phyloP scores from a whole-genome alignment of 2,888 invertebrate species.

The Eurytoma adleriae region DNA sequence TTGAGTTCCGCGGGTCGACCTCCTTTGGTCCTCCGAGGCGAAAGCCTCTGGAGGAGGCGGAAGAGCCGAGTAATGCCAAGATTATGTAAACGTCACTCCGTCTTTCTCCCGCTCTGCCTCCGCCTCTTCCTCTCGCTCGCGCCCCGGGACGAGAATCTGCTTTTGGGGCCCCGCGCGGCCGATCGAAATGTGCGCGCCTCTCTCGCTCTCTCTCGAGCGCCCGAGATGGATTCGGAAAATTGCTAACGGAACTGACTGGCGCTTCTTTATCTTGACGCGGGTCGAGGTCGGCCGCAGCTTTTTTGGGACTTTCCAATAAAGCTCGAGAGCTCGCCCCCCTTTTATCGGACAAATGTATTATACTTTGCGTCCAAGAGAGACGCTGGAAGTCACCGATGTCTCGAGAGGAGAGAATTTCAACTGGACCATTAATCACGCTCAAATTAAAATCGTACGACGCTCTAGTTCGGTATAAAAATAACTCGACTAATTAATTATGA shows the following conservation, averaged over 20 bases:
- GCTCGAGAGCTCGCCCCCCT: too few species aligned
- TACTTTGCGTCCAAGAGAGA: too few species aligned
- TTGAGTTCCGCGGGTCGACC: constrained; percentile 57
- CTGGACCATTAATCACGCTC: too few species aligned
- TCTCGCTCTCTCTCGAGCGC: not conserved
- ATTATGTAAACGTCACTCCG: constrained; percentile 69
- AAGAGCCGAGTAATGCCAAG: constrained; percentile 69
- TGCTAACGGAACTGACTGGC: not conserved
- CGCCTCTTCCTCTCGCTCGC: not conserved
- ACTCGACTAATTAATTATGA: too few species aligned
- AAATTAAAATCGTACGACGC: too few species aligned
- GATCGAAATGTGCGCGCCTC: constrained; percentile 1
- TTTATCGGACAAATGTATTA: too few species aligned
- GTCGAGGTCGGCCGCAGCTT: too few species aligned
- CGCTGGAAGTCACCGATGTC: too few species aligned
- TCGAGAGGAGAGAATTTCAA: too few species aligned
- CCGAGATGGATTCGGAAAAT: constrained; percentile 33
- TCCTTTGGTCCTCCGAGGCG: constrained; percentile 58
- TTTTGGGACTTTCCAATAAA: too few species aligned
- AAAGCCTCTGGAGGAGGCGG: constrained; percentile 25
- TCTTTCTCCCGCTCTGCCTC: constrained; percentile 13
- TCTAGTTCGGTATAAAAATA: too few species aligned
- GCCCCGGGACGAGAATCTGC: not conserved
- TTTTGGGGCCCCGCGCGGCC: not conserved
- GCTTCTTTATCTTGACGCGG: too few species aligned